Base-by-base conservation (phyloP, 2,113 vertebrate species). In the Paradoxurus hermaphroditus region DNA sequence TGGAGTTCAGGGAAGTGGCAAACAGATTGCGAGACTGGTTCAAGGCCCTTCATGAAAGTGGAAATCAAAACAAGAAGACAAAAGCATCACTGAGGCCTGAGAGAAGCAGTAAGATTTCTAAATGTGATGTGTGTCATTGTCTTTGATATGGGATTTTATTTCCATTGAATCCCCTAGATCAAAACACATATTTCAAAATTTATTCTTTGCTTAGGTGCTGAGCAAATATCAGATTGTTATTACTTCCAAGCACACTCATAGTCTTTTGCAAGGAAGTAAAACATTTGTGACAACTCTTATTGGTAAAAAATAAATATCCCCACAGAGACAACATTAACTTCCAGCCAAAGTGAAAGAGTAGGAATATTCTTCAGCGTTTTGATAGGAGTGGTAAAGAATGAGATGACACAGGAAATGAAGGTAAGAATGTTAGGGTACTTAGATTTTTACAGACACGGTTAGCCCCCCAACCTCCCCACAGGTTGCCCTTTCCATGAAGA, bases 1-100 rank as follows among this genome's bases (percentile, higher is more conserved):
- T 98, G 84, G 99, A 99, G 97, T 99, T 99, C 98, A 99, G 99
- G 92, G 99, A 99, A 96, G 99, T 99, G 97, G 99, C 99, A 59
- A 99, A 99, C 97, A 99, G 99, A 92, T 97, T 99, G 93, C 99
- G 99, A 97, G 99, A 99, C 94, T 99, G 99, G 99, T 99, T 99
- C 99, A 99, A 99, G 98, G 99, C 99, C 67, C 99, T 99, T 91
- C 99, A 99, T 25, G 99, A 99, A 98, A 99, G 99, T 8, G 98
- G 99, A 97, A 99, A 99, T 97, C 99, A 99, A 94, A 99, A 99
- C 97, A 99, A 99, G 98, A 99, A 99, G 98, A 98, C 98, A 7
- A 99, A 99, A 97, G 70, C 98, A 46, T 92, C 99, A 93, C 99
- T 99, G 97, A 99, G 99, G 92, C 99, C 99, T 21, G 99, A 99